Evolutionary conservation across 2,113 vertebrate species (phyloP).

Genomic region (Recurvirostra avosetta): DNA sequence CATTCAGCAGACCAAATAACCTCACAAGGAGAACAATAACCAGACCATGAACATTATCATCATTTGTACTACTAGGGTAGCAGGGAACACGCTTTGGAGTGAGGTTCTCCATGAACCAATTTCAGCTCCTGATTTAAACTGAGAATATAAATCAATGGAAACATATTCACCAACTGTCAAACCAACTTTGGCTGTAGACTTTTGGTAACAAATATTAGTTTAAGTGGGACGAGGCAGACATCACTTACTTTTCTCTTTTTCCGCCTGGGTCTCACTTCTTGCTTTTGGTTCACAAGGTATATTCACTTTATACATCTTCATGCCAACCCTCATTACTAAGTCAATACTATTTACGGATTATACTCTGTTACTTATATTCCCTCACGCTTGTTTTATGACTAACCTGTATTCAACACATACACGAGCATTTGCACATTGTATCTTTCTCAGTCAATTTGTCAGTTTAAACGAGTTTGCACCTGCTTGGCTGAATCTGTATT

Average conservation of each 20-base stretch:
- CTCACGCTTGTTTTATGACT: background rate
- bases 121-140: background rate
- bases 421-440: background rate
- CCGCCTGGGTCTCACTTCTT: background rate
- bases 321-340: background rate
- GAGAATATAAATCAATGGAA: background rate
- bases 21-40: background rate
- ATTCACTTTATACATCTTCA: background rate
- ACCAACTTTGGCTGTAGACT: background rate
- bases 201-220: background rate
- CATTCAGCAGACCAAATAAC: background rate
- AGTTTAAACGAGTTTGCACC: background rate
- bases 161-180: background rate
- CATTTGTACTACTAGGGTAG: background rate
- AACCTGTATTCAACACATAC: background rate
- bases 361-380: background rate
- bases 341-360: background rate
- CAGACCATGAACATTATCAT: background rate
- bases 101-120: background rate
- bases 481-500: background rate
- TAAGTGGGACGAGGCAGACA: background rate
- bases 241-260: background rate
- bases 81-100: background rate
- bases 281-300: background rate
- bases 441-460: background rate